Percentiles rank a stretch among this genome's conserved stretches.
Conservation (phyloP, 2,888 invertebrate species). For the Spodoptera exigua region DNA sequence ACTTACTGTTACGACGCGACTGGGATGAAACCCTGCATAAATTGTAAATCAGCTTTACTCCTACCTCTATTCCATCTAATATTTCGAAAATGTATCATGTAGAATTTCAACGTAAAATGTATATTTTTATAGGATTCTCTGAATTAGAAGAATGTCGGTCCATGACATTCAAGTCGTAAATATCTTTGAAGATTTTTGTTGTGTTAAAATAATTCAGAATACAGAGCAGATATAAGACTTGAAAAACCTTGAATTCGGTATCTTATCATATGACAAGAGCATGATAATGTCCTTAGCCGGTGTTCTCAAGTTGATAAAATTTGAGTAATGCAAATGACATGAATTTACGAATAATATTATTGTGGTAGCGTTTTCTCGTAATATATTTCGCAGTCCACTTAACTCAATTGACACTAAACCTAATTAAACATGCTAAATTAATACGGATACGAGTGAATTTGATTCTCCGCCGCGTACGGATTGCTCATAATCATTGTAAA, state of each 20-base stretch:
- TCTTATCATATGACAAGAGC: conserved; percentile 43
- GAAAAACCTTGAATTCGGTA: conserved; percentile 35
- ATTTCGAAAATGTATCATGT: conserved; percentile 7
- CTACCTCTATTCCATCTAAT: conserved; percentile 4
- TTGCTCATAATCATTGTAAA: conserved; percentile 57
- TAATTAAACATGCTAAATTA: conserved; percentile 9
- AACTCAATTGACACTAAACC: too few species aligned
- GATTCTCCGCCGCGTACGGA: conserved; percentile 36
- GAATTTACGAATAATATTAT: conserved; percentile 23
- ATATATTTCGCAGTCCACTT: too few species aligned
- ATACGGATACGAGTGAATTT: conserved; percentile 18
- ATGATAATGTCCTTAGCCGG: conserved; percentile 37
- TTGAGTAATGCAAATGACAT: conserved; percentile 14
- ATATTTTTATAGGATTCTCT: background rate
- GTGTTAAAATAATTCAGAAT: conserved; percentile 12
- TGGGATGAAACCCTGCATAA: conserved; percentile 38
- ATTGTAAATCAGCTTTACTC: conserved; percentile 29
- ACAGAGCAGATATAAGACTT: conserved; percentile 25
- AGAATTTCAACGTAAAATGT: conserved; percentile 2
- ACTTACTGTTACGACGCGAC: conserved; percentile 50
- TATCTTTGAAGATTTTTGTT: too few species aligned
- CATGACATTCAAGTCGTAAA: too few species aligned
- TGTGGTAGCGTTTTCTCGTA: conserved; percentile 7
- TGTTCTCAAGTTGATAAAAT: conserved; percentile 45
- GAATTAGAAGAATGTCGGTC: too few species aligned